phyloP scores from a whole-genome alignment of 2,113 vertebrate species.

The Orcinus orca region DNA sequence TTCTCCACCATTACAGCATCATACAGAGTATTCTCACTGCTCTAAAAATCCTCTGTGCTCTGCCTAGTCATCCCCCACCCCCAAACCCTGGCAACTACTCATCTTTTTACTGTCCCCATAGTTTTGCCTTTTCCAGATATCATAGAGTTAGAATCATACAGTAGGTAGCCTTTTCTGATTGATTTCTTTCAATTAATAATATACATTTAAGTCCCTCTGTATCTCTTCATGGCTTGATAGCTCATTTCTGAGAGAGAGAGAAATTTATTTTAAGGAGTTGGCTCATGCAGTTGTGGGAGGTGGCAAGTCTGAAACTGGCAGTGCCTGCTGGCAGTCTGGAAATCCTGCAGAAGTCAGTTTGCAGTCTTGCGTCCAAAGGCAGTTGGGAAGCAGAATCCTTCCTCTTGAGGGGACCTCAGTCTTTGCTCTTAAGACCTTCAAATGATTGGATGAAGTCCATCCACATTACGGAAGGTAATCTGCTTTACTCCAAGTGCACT shows the following conservation, averaged over 20 bases:
- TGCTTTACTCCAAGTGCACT: not conserved
- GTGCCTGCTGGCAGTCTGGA: not conserved
- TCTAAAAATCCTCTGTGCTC: not conserved
- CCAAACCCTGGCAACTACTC: not conserved
- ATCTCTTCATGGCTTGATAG: not conserved
- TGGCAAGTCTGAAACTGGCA: not conserved
- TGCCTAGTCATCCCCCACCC: not conserved
- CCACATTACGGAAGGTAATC: not conserved
- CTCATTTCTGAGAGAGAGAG: not conserved
- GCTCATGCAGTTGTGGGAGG: not conserved
- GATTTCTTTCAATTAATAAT: not conserved
- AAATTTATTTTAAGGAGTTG: not conserved
- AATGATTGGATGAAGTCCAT: not conserved
- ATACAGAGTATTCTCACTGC: not conserved
- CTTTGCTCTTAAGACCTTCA: not conserved
- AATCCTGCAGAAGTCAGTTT: not conserved
- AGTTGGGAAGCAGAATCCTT: not conserved
- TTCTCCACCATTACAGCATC: too few relatives aligned
- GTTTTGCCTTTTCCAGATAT: not conserved
- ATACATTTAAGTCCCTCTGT: not conserved
- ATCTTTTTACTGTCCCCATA: not conserved
- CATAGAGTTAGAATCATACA: not conserved
- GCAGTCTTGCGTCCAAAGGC: not conserved
- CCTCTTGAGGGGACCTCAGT: not conserved
- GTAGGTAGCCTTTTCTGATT: not conserved